A percentile compares a stretch with the other conserved stretches of the same genome.
Evolutionary conservation across 2,113 vertebrate genomes (phyloP).

Genomic region (Ia io): DNA sequence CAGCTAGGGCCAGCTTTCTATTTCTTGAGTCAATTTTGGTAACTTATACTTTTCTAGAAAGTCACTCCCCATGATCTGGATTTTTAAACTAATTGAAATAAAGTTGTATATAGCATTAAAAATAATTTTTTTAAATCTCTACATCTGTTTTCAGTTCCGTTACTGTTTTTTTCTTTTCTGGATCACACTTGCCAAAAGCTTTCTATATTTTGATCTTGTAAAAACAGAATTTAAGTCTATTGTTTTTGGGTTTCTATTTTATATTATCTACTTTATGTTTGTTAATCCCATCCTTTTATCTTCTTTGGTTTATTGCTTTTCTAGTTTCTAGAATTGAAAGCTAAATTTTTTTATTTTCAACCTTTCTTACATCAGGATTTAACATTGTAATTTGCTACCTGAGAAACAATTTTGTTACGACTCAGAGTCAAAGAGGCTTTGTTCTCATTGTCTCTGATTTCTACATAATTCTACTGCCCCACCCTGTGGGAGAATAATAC

Average conservation of each 20-base stretch:
- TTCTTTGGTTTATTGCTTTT: slow-evolving; percentile 48
- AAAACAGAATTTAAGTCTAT: slow-evolving; percentile 45
- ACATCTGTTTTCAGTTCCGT: slow-evolving; percentile 41
- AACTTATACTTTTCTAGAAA: not conserved
- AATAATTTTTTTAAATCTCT: not conserved
- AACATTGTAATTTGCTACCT: slow-evolving; percentile 38
- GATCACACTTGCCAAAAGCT: slow-evolving; percentile 51
- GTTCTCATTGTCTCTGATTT: not conserved
- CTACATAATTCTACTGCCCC: not conserved
- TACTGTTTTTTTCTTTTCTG: slow-evolving; percentile 9
- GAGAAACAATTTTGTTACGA: slow-evolving; percentile 20
- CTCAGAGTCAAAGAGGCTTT: slow-evolving; percentile 5
- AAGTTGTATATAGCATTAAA: not conserved
- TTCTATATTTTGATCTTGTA: slow-evolving; percentile 52
- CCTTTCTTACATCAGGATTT: slow-evolving; percentile 56
- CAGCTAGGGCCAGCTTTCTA: not conserved
- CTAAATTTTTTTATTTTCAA: slow-evolving; percentile 30
- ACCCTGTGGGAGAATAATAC: not conserved
- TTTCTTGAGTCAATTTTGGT: not conserved
- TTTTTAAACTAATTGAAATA: slow-evolving; percentile 32
- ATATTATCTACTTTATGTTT: slow-evolving; percentile 46
- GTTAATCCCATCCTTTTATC: slow-evolving; percentile 55
- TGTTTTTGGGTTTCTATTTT: slow-evolving; percentile 52
- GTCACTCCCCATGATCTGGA: not conserved
- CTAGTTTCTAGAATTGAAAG: slow-evolving; percentile 23